A percentile compares a stretch with the other conserved stretches of the same genome.
Conservation (phyloP, 2,888 invertebrate species). For the Sesia apiformis region DNA sequence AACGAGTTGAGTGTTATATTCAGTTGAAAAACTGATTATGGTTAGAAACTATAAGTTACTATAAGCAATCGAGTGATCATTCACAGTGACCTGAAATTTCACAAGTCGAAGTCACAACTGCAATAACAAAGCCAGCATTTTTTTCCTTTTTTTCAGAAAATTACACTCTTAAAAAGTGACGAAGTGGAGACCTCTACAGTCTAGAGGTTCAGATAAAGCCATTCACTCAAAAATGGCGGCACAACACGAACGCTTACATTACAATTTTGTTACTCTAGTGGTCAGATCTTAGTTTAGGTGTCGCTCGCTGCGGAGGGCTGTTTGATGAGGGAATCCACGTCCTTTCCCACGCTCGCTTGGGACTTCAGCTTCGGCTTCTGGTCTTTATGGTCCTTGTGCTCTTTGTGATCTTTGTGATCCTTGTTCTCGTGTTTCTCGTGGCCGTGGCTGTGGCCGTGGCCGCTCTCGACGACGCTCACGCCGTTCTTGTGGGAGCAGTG, state of each 20-base stretch:
- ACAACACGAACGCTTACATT: slow-evolving; percentile 23
- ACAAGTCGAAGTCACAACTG: too few species aligned
- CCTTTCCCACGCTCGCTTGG: slow-evolving; percentile 67
- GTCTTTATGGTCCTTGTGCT: slow-evolving; percentile 10
- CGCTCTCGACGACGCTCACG: slow-evolving; percentile 63
- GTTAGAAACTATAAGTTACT: too few species aligned
- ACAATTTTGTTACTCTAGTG: slow-evolving; percentile 15
- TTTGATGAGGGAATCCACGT: slow-evolving; percentile 75
- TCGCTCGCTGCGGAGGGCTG: slow-evolving; percentile 62
- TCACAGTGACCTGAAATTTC: too few species aligned
- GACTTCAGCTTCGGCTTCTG: slow-evolving; percentile 48
- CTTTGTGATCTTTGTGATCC: slow-evolving; percentile 12
- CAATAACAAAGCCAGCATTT: too few species aligned
- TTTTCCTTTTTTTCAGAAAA: too few species aligned
- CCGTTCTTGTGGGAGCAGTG: slow-evolving; percentile 60
- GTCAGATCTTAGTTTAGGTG: slow-evolving; percentile 49
- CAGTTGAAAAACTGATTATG: too few species aligned
- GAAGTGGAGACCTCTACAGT: too few species aligned
- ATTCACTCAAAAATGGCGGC: slow-evolving; percentile 14
- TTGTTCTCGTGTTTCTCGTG: slow-evolving; percentile 10
- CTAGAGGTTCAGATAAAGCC: too few species aligned
- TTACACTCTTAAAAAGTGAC: too few species aligned
- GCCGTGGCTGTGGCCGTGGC: slow-evolving; percentile 22
- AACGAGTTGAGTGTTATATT: too few species aligned
- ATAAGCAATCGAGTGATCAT: too few species aligned